These are phyloP conservation scores for Tetragonula carbonaria DNA, from an alignment of 2,888 invertebrate genomes.

Conservation along the genomic window DNA sequence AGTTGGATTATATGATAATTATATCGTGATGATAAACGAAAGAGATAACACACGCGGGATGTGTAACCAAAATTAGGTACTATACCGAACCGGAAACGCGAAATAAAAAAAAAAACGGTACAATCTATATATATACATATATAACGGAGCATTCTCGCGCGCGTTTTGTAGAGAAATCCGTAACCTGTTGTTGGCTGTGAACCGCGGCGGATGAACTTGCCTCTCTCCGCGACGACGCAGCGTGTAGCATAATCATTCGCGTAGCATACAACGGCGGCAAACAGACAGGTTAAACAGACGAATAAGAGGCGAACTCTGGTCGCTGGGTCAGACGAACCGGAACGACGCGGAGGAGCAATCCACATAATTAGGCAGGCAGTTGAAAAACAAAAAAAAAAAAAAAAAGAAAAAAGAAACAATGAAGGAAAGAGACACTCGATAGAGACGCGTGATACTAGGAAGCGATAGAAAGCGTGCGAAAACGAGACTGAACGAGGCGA, in stretches of 20 bases:
- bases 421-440: not conserved
- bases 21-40: slow-evolving; percentile 21
- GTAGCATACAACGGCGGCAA: too few relatives aligned
- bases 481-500: slow-evolving; percentile 6
- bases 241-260: not conserved
- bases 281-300: too few relatives aligned
- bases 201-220: too few relatives aligned
- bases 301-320: not conserved
- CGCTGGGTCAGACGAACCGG: not conserved
- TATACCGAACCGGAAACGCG: slow-evolving; percentile 27
- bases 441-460: not conserved
- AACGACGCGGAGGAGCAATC: not conserved
- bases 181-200: too few relatives aligned
- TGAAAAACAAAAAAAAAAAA: slow-evolving; percentile 1
- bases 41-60: not conserved
- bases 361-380: slow-evolving; percentile 19
- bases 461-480: slow-evolving; percentile 5
- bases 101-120: not conserved
- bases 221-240: too few relatives aligned
- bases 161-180: too few relatives aligned
- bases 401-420: not conserved
- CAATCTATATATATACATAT: too few relatives aligned
- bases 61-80: not conserved
- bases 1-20: not conserved
- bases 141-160: too few relatives aligned